Evolutionary conservation across 23 tunicate species (phyloP).

Genomic region (Halocynthia roretzi): DNA sequence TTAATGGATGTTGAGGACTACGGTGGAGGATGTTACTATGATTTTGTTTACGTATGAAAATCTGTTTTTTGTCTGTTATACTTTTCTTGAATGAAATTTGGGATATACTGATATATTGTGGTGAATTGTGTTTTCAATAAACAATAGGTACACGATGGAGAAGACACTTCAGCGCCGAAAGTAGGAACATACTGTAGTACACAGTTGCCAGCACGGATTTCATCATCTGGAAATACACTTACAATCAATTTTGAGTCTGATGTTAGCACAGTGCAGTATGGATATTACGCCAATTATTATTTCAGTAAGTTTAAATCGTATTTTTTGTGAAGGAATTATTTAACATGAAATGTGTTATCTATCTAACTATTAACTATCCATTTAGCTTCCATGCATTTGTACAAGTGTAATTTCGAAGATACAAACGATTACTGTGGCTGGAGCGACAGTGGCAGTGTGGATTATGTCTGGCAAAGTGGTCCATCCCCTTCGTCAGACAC

Average conservation of each 20-base stretch:
- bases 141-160: slow-evolving; percentile 64
- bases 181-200: slow-evolving; percentile 62
- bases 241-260: slow-evolving; percentile 53
- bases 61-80: neutral
- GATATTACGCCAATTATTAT: slow-evolving; percentile 54
- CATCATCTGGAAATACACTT: slow-evolving; percentile 41
- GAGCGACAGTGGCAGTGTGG: slow-evolving; percentile 35
- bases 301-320: slow-evolving; percentile 18
- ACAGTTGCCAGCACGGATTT: slow-evolving; percentile 24
- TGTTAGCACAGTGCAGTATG: slow-evolving; percentile 40
- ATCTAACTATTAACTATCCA: neutral
- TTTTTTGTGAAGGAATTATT: neutral
- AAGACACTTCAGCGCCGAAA: slow-evolving; percentile 20
- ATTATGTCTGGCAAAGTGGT: slow-evolving; percentile 34
- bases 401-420: slow-evolving; percentile 67
- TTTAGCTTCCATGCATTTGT: neutral
- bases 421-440: slow-evolving; percentile 45
- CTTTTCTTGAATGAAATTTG: neutral
- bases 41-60: slow-evolving; percentile 62
- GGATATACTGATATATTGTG: neutral
- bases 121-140: neutral
- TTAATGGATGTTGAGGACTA: slow-evolving; percentile 72
- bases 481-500: slow-evolving; percentile 47
- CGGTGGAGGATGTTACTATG: slow-evolving; percentile 76
- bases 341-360: neutral